Evolutionary conservation across 2,888 invertebrate genomes (phyloP).

Genomic region (Diarsia brunnea): DNA sequence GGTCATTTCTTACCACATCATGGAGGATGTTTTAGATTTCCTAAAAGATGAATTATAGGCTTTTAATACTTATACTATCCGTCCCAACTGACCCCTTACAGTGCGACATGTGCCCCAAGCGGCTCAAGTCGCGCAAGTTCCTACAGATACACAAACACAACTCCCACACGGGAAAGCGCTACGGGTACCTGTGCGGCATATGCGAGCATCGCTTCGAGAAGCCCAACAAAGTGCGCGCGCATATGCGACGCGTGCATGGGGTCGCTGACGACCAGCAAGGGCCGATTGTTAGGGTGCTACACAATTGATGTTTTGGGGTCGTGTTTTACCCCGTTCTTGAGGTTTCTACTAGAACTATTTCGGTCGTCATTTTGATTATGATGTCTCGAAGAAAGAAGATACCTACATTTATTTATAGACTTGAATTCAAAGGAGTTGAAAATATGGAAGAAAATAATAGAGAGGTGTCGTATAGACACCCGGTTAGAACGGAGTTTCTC

Average conservation of each 20-base stretch:
- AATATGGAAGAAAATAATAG: neutral
- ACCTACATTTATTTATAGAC: neutral
- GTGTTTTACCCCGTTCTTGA: neutral
- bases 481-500: no score
- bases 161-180: conserved; percentile 85
- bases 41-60: no score
- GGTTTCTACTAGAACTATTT: neutral
- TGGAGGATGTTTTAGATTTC: no score
- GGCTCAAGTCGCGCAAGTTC: conserved; percentile 85
- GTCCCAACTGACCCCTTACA: conserved; percentile 56
- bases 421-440: no score
- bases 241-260: conserved; percentile 83
- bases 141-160: conserved; percentile 88
- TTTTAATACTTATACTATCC: no score
- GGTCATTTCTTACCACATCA: no score
- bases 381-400: neutral
- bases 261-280: conserved; percentile 80
- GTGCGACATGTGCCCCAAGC: conserved; percentile 87
- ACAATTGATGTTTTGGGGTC: neutral
- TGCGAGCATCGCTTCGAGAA: conserved; percentile 87
- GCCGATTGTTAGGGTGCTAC: conserved; percentile 80
- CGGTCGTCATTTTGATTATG: neutral
- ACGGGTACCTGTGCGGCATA: conserved; percentile 83
- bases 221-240: conserved; percentile 87
- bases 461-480: no score